Base-by-base conservation (phyloP, 1,140 invertebrate species). In the Pectinophora gossypiella region DNA sequence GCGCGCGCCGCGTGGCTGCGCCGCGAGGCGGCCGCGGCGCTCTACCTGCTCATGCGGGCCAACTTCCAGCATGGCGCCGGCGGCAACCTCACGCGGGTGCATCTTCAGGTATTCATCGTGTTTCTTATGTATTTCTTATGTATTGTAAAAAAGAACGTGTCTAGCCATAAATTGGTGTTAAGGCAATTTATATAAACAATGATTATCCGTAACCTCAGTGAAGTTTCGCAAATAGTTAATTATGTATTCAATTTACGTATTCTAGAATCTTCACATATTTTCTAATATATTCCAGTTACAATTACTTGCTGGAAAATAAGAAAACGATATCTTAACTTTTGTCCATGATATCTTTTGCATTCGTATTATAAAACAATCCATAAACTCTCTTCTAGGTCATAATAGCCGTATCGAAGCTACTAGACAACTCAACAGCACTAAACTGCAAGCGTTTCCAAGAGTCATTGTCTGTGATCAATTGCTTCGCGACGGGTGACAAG, bases 401-500 rank as follows among this genome's bases (percentile, higher is more conserved):
- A 55, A 97, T 98, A 65, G 96, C 96, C 0, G 96, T 98, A 6
- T 97, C 96, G 0, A 94, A 96, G 87, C 91, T 98, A 80, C 90
- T 97, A 35, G 96, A 96, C 43, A 96, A 94, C 71, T 92, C 96
- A 2, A 93, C 94, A 22, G 93, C 94, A 7, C 85, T 97, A 36
- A 97, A 97, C 77, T 97, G 96, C 79, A 92, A 94, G 13, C 89
- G 96, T 15, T 97, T 98, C 81, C 95, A 97, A 89, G 96, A 98
- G 82, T 96, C 95, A 61, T 84, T 98, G 0, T 96, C 96, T 0
- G 90, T 97, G 5, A 97, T 98, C 64, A 98, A 98, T 73, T 97
- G 95, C 72, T 98, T 96, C 77, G 96, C 96, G 0, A 93, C 92
- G 7, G 96, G 94, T 56, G 97, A 98, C 79, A 97, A 97, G 89